Evolutionary conservation across 2,113 vertebrate genomes (phyloP), one percentile per base, ranked within the genome.

Genomic region (Paradoxurus hermaphroditus): DNA sequence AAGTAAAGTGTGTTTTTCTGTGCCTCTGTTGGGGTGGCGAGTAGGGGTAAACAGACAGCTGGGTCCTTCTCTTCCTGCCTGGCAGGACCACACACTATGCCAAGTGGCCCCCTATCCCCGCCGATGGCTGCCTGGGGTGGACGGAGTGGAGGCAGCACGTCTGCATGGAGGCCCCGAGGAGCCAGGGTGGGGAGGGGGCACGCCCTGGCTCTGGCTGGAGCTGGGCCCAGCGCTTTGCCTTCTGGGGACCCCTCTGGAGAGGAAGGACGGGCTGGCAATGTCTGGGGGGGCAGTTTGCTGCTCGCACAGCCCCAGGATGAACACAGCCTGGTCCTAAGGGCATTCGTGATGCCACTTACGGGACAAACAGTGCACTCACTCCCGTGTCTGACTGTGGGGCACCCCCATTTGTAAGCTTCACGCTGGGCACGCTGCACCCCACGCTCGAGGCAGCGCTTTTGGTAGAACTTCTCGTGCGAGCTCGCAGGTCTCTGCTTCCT

Each of bases 401-500:
- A 1, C 1, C 4, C 31, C 31, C 4, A 4, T 27, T 39, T 8
- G 1, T 7, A 18, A 49, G 21, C 62, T 10, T n/a, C 0, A 0
- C 49, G 34, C 7, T n/a, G 0, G 0, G 2, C 3, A 2, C 7
- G 7, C 39, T 0, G 3, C 0, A 1, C 23, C 70, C 23, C 8
- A 1, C 44, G 14, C 8, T 2, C 11, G 41, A 44, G 14, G 56
- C 3, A 1, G 49, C 4, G 18, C 36, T 53, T 63, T 49, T 7
- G 13, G 16, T 10, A 11, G 12, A 5, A 14, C 18, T 29, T 77
- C 27, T 11, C 2, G 1, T 49, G 39, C 31, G 9, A 3, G 11
- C 7, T 51, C 41, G 77, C 7, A 5, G 82, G 3, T 7, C 39
- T 41, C 29, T 0, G 3, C 18, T 56, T 82, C 31, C 10, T 1